Conservation (phyloP, 2,797 vertebrate genomes). For the Sebastes paucispinis region DNA sequence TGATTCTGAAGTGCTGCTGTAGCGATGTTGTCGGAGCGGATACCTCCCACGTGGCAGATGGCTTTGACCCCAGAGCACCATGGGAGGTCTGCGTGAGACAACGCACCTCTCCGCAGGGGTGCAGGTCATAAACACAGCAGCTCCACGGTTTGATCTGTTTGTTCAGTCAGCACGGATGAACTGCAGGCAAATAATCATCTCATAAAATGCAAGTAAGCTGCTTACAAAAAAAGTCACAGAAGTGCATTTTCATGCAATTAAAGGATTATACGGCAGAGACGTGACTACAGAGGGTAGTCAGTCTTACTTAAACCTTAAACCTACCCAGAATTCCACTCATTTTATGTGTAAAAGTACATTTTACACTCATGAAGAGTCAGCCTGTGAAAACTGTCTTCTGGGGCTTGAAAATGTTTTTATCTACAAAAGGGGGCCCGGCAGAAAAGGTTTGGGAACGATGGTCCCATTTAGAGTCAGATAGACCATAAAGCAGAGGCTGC, state of each 20-base stretch:
- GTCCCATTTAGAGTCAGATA: no score
- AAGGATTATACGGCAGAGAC: neutral
- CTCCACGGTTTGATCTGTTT: constrained; percentile 4
- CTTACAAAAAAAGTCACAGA: neutral
- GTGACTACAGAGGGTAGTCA: neutral
- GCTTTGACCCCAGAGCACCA: constrained; percentile 6
- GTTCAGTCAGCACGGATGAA: neutral
- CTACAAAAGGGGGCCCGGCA: no score
- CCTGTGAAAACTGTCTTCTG: neutral
- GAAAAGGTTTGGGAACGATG: no score
- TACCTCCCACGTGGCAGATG: constrained; percentile 11
- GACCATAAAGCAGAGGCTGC: no score
- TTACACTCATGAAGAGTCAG: neutral
- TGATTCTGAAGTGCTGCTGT: neutral
- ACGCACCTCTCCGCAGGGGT: constrained; percentile 10
- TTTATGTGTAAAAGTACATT: neutral
- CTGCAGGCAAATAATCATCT: constrained; percentile 1
- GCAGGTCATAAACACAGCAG: constrained; percentile 36
- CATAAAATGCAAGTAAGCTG: constrained; percentile 25
- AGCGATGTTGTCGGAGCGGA: neutral
- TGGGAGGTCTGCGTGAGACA: constrained; percentile 26
- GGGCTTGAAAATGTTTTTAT: no score
- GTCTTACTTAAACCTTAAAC: neutral
- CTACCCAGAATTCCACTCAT: neutral
- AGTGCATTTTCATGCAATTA: constrained; percentile 7